Evolutionary conservation across 2,888 invertebrate species (phyloP).

Genomic region (Hyalella azteca): DNA sequence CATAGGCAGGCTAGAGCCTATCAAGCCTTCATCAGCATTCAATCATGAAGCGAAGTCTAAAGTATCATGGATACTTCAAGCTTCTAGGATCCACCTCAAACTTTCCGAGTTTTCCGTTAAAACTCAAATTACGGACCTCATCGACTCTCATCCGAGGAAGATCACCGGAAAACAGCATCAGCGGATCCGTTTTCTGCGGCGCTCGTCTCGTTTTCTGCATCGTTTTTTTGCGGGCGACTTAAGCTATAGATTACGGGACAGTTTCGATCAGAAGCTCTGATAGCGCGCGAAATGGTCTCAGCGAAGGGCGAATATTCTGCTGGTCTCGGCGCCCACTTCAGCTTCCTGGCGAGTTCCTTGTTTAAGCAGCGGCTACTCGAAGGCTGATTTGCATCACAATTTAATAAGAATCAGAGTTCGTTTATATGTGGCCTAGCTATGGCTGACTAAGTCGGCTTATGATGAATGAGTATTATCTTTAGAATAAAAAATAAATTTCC

Average conservation of each 20-base stretch:
- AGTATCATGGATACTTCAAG: not conserved
- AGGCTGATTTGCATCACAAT: too few species aligned
- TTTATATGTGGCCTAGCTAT: too few species aligned
- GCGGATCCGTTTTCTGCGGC: slow-evolving; percentile 17
- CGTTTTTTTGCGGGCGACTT: slow-evolving; percentile 10
- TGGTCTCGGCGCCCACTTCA: not conserved
- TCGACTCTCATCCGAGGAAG: not conserved
- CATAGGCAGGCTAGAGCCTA: too few species aligned
- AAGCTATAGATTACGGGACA: slow-evolving; percentile 21
- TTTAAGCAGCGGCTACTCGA: too few species aligned
- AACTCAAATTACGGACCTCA: not conserved
- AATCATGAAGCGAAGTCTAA: too few species aligned
- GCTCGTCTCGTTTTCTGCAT: slow-evolving; percentile 24
- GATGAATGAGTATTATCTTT: too few species aligned
- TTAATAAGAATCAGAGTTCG: too few species aligned
- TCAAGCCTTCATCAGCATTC: too few species aligned
- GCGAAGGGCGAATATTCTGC: slow-evolving; percentile 7
- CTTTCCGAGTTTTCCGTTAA: not conserved
- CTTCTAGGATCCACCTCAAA: not conserved
- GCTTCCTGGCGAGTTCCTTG: too few species aligned
- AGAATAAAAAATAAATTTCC: too few species aligned
- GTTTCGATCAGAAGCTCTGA: slow-evolving; percentile 26
- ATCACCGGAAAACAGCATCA: not conserved
- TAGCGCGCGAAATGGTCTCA: slow-evolving; percentile 28
- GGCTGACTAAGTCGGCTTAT: too few species aligned